phyloP scores from a whole-genome alignment of 2,888 invertebrate genomes.

The Latheticus oryzae region DNA sequence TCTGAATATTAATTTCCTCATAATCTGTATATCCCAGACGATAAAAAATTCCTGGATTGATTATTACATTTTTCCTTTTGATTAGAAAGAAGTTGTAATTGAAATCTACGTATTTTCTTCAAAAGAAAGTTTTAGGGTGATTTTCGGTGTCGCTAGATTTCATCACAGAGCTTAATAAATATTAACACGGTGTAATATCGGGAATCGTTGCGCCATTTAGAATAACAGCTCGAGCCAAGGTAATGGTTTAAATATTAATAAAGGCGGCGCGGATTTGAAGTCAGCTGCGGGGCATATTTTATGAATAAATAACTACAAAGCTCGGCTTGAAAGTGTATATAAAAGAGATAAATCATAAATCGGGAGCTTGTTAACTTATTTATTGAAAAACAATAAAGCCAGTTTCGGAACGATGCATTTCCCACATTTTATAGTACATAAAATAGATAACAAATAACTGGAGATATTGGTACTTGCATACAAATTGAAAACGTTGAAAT shows the following conservation, averaged over 20 bases:
- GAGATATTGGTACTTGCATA: constrained; percentile 31
- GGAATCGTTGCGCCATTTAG: constrained; percentile 48
- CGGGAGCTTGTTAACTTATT: constrained; percentile 40
- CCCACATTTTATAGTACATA: constrained; percentile 36
- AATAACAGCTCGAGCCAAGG: constrained; percentile 45
- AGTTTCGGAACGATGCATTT: constrained; percentile 34
- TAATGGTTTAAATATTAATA: constrained; percentile 49
- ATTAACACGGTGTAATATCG: constrained; percentile 49
- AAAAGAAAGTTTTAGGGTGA: no score
- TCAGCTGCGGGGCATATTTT: constrained; percentile 46
- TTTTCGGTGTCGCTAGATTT: constrained; percentile 45
- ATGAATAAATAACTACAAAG: constrained; percentile 39
- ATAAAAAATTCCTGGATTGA: no score
- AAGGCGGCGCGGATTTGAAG: constrained; percentile 45
- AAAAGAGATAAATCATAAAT: constrained; percentile 41
- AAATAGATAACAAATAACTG: constrained; percentile 32
- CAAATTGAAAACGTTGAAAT: constrained; percentile 32
- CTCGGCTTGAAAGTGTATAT: constrained; percentile 31
- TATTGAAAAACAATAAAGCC: constrained; percentile 41
- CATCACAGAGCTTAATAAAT: constrained; percentile 44
- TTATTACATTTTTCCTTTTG: no score
- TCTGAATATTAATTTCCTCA: no score
- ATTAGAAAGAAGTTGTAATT: no score
- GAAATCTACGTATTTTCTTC: no score
- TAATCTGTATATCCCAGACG: no score